phyloP scores from a whole-genome alignment of 2,888 invertebrate species.

The Dasypolia templi region DNA sequence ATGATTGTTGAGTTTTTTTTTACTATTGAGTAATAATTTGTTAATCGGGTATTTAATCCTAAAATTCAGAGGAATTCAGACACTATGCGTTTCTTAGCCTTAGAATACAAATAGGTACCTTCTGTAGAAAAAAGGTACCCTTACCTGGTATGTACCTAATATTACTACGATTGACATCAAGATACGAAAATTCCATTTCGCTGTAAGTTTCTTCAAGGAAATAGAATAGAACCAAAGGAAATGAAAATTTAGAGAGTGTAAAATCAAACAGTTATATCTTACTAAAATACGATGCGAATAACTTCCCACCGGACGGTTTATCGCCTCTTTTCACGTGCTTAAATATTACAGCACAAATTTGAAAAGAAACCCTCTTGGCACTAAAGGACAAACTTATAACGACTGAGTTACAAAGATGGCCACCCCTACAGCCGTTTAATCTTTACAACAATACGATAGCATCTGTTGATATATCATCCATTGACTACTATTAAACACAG shows the following conservation, averaged over 20 bases:
- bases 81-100: neutral
- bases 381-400: constrained; percentile 69
- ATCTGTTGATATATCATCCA: constrained; percentile 11
- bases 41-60: neutral
- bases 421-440: constrained; percentile 20
- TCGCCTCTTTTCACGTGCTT: constrained; percentile 51
- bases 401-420: constrained; percentile 66
- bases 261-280: constrained; percentile 19
- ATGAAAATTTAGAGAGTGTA: constrained; percentile 21
- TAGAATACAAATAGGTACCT: neutral
- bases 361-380: constrained; percentile 63
- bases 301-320: constrained; percentile 47
- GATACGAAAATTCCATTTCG: neutral
- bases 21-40: neutral
- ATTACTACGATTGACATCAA: too few species aligned
- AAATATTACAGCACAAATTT: constrained; percentile 66
- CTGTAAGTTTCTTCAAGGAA: neutral
- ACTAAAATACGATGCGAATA: constrained; percentile 42
- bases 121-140: too few species aligned
- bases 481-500: neutral
- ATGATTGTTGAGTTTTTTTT: too few species aligned
- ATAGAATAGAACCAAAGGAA: neutral
- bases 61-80: neutral
- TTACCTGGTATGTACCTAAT: too few species aligned
- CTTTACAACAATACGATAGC: neutral